Percentiles rank a stretch among this genome's conserved stretches.
These are phyloP conservation scores for Notolabrus celidotus DNA, from an alignment of 2,797 vertebrate species.

Conservation along the genomic window DNA sequence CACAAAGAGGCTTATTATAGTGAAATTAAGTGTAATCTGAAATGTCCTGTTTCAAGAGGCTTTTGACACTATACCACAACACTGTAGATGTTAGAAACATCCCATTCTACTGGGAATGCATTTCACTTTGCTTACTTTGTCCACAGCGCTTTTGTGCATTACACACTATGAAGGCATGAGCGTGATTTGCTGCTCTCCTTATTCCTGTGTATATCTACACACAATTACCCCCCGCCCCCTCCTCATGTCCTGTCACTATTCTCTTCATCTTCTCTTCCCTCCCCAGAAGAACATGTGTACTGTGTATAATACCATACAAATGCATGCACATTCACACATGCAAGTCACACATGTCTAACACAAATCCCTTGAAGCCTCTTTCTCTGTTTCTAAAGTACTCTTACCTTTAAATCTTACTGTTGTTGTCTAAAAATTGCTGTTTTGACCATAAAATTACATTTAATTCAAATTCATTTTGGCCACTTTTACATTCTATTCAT, in stretches of 20 bases:
- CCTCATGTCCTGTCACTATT: neutral
- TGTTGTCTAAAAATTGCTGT: constrained; percentile 48
- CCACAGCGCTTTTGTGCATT: neutral
- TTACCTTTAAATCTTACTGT: constrained; percentile 43
- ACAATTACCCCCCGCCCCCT: neutral
- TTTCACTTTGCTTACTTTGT: constrained; percentile 2
- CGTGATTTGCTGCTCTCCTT: neutral
- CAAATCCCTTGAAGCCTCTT: constrained; percentile 12
- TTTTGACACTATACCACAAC: constrained; percentile 51
- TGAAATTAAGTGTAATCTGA: constrained; percentile 72
- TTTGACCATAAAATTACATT: constrained; percentile 73
- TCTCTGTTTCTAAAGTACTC: neutral
- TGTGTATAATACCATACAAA: neutral
- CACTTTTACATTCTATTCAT: constrained; percentile 53
- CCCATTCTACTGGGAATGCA: constrained; percentile 2
- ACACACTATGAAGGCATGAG: neutral
- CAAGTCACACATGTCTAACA: constrained; percentile 13
- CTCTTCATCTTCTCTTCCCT: neutral
- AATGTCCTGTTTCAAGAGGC: constrained; percentile 54
- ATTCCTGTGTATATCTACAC: neutral
- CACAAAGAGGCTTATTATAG: constrained; percentile 68
- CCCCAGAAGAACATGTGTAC: neutral
- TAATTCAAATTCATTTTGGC: constrained; percentile 63
- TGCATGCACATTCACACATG: neutral
- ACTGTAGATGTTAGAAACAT: constrained; percentile 17